phyloP scores from a whole-genome alignment of 2,113 vertebrate species.

The Corynorhinus townsendii region DNA sequence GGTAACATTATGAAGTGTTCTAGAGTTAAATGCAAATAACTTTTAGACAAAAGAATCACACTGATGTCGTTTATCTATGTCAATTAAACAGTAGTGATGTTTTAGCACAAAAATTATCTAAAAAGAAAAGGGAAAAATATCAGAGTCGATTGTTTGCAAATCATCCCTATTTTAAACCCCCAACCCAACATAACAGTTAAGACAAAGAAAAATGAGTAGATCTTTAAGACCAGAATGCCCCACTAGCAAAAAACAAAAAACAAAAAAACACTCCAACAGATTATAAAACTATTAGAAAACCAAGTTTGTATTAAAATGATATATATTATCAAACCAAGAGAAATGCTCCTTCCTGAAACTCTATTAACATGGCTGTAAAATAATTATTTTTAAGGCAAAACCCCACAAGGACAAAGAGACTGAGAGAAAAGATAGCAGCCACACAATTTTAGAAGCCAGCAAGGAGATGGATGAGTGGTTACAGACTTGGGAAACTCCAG shows the following conservation, averaged over 20 bases:
- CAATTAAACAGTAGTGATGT: neutral
- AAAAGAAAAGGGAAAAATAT: neutral
- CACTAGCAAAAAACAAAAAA: neutral
- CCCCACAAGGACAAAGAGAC: neutral
- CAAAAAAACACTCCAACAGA: neutral
- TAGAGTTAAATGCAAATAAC: neutral
- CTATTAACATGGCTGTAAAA: neutral
- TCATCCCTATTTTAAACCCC: neutral
- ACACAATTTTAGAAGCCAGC: neutral
- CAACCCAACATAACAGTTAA: neutral
- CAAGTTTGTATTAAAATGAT: neutral
- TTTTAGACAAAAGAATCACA: conserved; percentile 37
- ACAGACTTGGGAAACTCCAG: neutral
- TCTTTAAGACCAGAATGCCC: neutral
- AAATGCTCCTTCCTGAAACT: neutral
- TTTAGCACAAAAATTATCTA: neutral
- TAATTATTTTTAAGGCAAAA: conserved; percentile 3
- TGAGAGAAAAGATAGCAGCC: neutral
- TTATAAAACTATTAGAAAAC: neutral
- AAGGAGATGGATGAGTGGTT: neutral
- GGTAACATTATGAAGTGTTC: conserved; percentile 67
- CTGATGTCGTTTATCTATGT: neutral
- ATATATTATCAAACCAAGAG: neutral
- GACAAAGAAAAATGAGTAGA: neutral
- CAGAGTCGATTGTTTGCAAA: neutral